A percentile compares a stretch with the other conserved stretches of the same genome.
These are phyloP conservation scores for Hypercompe scribonia DNA, from an alignment of 2,888 invertebrate genomes.

Conservation along the genomic window DNA sequence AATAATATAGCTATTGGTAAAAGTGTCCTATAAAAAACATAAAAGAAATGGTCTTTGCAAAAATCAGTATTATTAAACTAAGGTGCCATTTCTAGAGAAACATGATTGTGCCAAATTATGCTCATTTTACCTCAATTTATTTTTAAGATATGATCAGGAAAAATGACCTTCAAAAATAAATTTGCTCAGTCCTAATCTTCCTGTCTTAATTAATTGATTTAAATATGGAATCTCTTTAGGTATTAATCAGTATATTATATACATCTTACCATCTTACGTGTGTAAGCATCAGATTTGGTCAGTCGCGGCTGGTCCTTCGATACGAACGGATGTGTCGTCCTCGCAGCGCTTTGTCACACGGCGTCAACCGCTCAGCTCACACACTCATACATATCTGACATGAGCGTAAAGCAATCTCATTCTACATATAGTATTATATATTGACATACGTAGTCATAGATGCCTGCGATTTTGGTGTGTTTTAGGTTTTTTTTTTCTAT, in stretches of 20 bases:
- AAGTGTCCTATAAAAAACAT: slow-evolving; percentile 25
- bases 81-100: slow-evolving; percentile 59
- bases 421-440: slow-evolving; percentile 64
- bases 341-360: slow-evolving; percentile 59
- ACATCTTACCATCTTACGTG: background rate
- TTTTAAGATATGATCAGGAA: slow-evolving; percentile 20
- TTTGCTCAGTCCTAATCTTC: slow-evolving; percentile 28
- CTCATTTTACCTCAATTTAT: slow-evolving; percentile 43
- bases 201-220: slow-evolving; percentile 8
- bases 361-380: slow-evolving; percentile 67
- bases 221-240: background rate
- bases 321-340: slow-evolving; percentile 6
- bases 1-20: slow-evolving; percentile 21
- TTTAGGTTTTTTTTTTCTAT: slow-evolving; percentile 15
- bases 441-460: slow-evolving; percentile 69
- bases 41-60: slow-evolving; percentile 42
- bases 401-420: slow-evolving; percentile 81
- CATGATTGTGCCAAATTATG: slow-evolving; percentile 61
- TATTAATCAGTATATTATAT: slow-evolving; percentile 6
- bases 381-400: slow-evolving; percentile 82
- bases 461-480: slow-evolving; percentile 44
- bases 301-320: slow-evolving; percentile 26
- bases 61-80: slow-evolving; percentile 55
- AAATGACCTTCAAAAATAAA: slow-evolving; percentile 20
- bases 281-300: slow-evolving; percentile 12